Evolutionary conservation across 2,113 vertebrate species (phyloP).

Genomic region (Falcunculus frontatus): DNA sequence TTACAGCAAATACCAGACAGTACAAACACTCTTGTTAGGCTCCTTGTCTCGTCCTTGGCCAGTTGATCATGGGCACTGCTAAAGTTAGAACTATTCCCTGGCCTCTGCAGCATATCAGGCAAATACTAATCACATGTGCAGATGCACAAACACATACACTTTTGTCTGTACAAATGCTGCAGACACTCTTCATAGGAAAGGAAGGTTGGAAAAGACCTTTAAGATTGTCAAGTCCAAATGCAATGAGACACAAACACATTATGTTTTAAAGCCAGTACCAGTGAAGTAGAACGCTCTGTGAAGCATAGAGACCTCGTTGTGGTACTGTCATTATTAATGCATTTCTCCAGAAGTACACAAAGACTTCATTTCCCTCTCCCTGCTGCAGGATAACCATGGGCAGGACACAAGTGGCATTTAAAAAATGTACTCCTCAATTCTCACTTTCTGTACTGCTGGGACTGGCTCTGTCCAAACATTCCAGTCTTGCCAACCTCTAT

Average conservation of each 20-base stretch:
- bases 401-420: background rate
- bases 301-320: background rate
- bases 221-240: background rate
- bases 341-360: background rate
- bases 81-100: background rate
- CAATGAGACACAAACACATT: background rate
- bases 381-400: background rate
- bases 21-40: background rate
- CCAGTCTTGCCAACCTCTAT: background rate
- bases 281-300: background rate
- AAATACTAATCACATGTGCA: background rate
- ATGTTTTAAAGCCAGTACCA: background rate
- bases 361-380: background rate
- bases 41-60: background rate
- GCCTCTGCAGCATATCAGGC: background rate
- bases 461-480: background rate
- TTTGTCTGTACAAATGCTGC: background rate
- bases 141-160: background rate
- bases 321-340: background rate
- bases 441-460: background rate
- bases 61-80: background rate
- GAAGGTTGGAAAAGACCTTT: background rate
- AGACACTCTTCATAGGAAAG: background rate
- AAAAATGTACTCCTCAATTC: background rate
- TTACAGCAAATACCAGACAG: background rate